Conservation (phyloP, 2,113 vertebrate genomes). For the Embiotoca jacksoni region DNA sequence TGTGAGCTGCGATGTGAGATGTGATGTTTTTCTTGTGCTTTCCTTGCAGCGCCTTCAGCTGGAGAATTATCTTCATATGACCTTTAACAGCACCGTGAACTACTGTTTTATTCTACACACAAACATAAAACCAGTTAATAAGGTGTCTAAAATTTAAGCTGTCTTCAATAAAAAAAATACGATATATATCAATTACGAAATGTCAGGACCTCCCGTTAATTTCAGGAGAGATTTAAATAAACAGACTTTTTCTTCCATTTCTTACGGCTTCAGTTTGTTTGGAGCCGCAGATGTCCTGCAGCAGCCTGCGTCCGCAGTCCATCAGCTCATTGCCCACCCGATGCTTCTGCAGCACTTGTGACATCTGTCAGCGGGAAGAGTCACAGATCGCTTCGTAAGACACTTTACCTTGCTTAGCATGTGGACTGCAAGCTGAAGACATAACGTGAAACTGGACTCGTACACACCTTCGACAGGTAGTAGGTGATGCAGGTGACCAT, state of each 20-base stretch:
- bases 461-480: conserved; percentile 91
- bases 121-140: background rate
- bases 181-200: too few relatives aligned
- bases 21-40: conserved; percentile 78
- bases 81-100: conserved; percentile 34
- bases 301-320: conserved; percentile 87
- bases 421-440: background rate
- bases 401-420: background rate
- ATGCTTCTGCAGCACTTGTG: conserved; percentile 85
- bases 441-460: background rate
- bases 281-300: conserved; percentile 78
- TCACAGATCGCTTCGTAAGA: background rate
- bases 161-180: too few relatives aligned
- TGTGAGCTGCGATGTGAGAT: conserved; percentile 3
- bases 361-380: conserved; percentile 78
- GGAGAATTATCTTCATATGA: conserved; percentile 80
- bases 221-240: background rate
- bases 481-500: conserved; percentile 93
- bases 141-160: too few relatives aligned
- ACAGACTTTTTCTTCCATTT: background rate
- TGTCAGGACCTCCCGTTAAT: too few relatives aligned
- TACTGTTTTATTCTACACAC: conserved; percentile 31
- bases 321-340: conserved; percentile 85
- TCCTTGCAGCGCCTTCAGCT: conserved; percentile 83
- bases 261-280: conserved; percentile 40